These are phyloP conservation scores for Albula goreensis DNA, from an alignment of 2,113 vertebrate species.

Conservation along the genomic window DNA sequence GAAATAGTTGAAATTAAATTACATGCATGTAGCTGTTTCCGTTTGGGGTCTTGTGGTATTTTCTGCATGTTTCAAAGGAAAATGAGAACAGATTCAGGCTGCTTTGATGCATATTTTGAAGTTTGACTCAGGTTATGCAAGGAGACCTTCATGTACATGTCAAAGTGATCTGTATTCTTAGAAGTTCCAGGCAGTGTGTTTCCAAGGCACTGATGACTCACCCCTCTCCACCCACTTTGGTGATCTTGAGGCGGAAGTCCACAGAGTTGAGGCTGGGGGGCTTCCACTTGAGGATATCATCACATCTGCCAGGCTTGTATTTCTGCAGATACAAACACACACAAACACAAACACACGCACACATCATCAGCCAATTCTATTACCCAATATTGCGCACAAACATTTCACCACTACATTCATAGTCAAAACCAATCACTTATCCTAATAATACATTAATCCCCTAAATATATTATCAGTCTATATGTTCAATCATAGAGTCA, in stretches of 20 bases:
- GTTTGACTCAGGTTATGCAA: background rate
- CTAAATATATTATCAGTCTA: background rate
- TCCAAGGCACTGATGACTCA: slow-evolving; percentile 71
- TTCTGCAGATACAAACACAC: slow-evolving; percentile 66
- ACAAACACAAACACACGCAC: background rate
- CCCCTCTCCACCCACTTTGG: slow-evolving; percentile 96
- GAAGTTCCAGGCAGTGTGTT: slow-evolving; percentile 30
- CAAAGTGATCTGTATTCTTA: slow-evolving; percentile 6
- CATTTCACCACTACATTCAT: background rate
- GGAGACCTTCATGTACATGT: background rate
- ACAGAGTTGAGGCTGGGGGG: slow-evolving; percentile 97
- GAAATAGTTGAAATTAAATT: too few relatives aligned
- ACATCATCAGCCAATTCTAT: background rate
- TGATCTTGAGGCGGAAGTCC: slow-evolving; percentile 97
- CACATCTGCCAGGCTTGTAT: slow-evolving; percentile 92
- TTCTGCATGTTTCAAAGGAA: background rate
- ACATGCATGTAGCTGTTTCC: too few relatives aligned
- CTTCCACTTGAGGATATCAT: slow-evolving; percentile 99
- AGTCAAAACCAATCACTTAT: background rate
- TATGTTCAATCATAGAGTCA: too few relatives aligned
- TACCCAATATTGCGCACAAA: background rate
- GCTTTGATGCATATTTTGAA: background rate
- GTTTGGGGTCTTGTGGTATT: too few relatives aligned
- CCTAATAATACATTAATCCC: background rate
- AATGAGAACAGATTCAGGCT: background rate